Conservation (phyloP, 2,797 vertebrate genomes). For the Platyrinchus mystaceus region DNA sequence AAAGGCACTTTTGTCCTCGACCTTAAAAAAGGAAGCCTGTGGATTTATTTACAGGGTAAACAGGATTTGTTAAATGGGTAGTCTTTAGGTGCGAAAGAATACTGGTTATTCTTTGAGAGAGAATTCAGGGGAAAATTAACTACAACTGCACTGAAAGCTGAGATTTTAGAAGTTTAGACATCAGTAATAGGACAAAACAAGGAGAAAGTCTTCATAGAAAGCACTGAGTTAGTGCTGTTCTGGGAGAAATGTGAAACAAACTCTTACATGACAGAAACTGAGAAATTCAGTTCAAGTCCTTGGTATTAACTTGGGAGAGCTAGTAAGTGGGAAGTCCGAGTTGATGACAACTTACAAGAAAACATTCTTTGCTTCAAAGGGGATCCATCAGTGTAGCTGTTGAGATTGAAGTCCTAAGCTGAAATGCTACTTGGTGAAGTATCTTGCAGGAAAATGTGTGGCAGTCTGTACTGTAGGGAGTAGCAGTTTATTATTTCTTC, state of each 20-base stretch:
- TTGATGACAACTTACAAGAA: background rate
- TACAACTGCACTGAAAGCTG: background rate
- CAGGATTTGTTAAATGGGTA: background rate
- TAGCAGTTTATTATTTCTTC: background rate
- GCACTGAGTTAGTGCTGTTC: background rate
- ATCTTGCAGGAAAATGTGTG: background rate
- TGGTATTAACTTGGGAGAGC: background rate
- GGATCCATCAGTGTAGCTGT: background rate
- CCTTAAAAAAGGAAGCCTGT: slow-evolving; percentile 25
- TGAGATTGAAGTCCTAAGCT: background rate
- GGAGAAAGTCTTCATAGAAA: background rate
- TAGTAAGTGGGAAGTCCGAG: background rate
- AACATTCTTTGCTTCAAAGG: background rate
- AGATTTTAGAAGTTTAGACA: background rate
- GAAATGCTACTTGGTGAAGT: background rate
- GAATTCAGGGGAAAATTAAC: background rate
- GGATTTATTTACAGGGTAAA: slow-evolving; percentile 34
- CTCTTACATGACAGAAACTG: background rate
- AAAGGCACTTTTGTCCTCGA: slow-evolving; percentile 33
- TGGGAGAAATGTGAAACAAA: background rate
- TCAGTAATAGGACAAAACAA: background rate
- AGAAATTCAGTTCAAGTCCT: background rate
- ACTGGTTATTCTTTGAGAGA: background rate
- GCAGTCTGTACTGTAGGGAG: background rate
- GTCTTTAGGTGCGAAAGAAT: background rate